phyloP scores from a whole-genome alignment of 2,797 vertebrate species.

The Crotalus adamanteus region DNA sequence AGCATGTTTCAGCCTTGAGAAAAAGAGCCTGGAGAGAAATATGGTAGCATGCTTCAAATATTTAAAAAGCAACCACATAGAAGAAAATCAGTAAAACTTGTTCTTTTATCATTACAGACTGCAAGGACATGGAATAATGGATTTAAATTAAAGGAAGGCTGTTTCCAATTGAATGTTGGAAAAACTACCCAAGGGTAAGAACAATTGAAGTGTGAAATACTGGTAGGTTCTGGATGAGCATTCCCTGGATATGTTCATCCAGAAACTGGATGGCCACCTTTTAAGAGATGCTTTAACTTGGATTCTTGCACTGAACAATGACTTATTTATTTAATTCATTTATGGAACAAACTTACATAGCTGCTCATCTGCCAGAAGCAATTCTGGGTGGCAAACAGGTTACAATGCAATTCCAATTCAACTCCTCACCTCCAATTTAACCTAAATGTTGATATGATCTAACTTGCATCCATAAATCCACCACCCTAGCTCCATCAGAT shows the following conservation, averaged over 20 bases:
- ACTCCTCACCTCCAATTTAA: background rate
- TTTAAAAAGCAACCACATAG: background rate
- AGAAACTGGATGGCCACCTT: background rate
- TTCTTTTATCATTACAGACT: background rate
- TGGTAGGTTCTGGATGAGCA: background rate
- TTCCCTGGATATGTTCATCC: background rate
- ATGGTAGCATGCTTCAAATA: background rate
- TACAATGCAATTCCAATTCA: background rate
- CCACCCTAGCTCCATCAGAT: background rate
- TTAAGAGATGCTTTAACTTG: background rate
- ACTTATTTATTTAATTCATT: background rate
- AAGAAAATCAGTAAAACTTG: background rate
- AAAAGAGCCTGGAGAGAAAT: background rate
- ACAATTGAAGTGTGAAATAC: background rate
- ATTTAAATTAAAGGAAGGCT: background rate
- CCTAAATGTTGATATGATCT: background rate
- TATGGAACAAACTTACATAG: background rate
- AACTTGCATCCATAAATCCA: background rate
- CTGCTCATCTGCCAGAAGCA: background rate
- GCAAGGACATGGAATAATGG: background rate
- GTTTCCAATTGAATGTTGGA: background rate
- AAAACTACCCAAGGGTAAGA: background rate
- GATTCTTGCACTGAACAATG: background rate
- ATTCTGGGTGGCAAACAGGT: background rate
- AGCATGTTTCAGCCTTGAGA: background rate